Evolutionary conservation across 2,797 vertebrate genomes (phyloP), one percentile per base, ranked within the genome.

Genomic region (Acanthiza pusilla): DNA sequence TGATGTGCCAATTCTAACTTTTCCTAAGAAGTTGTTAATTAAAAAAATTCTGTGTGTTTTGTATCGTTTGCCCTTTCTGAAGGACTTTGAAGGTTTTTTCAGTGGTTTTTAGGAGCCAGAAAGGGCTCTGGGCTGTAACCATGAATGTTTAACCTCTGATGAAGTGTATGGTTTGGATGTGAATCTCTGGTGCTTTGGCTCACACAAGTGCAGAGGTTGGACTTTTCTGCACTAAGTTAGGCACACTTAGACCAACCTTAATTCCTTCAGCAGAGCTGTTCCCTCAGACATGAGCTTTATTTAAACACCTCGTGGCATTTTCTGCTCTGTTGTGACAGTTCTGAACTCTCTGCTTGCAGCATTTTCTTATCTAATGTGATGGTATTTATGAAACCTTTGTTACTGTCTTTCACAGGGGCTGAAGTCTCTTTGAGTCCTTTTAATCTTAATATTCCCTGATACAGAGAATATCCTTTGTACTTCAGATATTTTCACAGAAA

Each of bases 1-100:
- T 0, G 0, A 0, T 13, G 5, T 48, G 23, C 2, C 2, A 18
- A 11, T 50, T 63, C 25, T 42, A 32, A 3, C 4, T 43, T 62
- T 51, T 36, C 42, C 5, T 15, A 51, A 47, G 25, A 11, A 32
- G 5, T 6, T 45, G 10, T 18, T 70, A 14, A 32, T 66, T 81
- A 61, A 34, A 84, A 66, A 7, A 1, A 16, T 13, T 72, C 7
- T 17, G 4, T 26, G 1, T 54, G 2, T 66, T 43, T 73, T 15
- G 22, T 2, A 5, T 21, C 2, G 57, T 48, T 73, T 60, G 8
- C 5, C 13, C 1, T 58, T 78, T 10, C 6, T 62, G 76, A 36
- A 68, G 38, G 40, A 36, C 12, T 48, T n/a, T 11, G 58, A 70
- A 63, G 45, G 20, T 1, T 11, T 48, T 60, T 65, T 13, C 4